phyloP scores from a whole-genome alignment of 92 coral and sea anemone genomes.

The Umimayanthus kanabou region DNA sequence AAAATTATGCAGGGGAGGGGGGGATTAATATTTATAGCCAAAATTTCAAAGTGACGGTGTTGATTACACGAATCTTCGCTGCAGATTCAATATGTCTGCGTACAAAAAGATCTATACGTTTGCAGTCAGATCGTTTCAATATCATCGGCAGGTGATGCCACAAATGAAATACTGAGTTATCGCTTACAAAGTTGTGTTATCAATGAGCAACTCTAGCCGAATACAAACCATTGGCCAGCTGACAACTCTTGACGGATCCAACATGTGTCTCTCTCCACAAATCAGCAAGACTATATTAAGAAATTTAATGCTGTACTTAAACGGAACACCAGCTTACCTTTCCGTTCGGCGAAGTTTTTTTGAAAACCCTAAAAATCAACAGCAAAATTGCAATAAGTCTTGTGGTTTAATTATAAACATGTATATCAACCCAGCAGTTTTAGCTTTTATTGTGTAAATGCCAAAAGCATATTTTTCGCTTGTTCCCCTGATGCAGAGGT shows the following conservation, averaged over 20 bases:
- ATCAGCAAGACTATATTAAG: neutral
- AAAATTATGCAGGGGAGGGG: too few species aligned
- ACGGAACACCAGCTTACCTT: constrained; percentile 65
- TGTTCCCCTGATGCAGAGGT: neutral
- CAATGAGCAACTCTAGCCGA: constrained; percentile 3
- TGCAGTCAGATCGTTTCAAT: neutral
- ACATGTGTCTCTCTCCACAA: neutral
- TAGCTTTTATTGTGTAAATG: constrained; percentile 1
- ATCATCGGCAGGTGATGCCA: constrained; percentile 2
- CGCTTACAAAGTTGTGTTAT: neutral
- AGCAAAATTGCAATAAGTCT: constrained; percentile 24
- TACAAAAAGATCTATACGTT: neutral
- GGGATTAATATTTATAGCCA: too few species aligned
- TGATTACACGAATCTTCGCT: neutral
- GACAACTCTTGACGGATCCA: neutral
- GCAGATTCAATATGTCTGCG: neutral
- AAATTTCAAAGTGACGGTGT: neutral
- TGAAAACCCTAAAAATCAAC: constrained; percentile 84
- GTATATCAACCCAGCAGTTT: constrained; percentile 1
- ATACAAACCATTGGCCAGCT: constrained; percentile 23
- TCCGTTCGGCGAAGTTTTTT: constrained; percentile 95
- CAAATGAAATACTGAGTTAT: neutral
- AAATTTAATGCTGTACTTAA: neutral
- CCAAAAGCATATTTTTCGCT: neutral
- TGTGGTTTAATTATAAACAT: constrained; percentile 2